Percentiles rank a stretch among this genome's conserved stretches.
Conservation (phyloP, 1,140 invertebrate species). For the Drosophila mojavensis region DNA sequence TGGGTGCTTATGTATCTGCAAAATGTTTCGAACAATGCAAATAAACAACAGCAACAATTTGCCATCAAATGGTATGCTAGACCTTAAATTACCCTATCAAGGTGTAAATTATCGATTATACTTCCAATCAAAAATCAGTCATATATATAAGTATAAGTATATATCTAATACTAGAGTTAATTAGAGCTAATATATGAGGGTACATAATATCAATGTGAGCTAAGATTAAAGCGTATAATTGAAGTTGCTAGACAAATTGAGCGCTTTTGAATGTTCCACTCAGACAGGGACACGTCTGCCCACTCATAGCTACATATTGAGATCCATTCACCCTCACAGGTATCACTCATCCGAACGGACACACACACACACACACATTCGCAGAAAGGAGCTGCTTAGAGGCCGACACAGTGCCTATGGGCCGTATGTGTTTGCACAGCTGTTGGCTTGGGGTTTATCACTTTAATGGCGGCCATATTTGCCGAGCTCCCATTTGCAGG, state of each 20-base stretch:
- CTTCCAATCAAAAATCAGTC: no score
- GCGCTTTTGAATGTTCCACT: slow-evolving; percentile 46
- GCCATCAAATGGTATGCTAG: background rate
- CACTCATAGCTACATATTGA: background rate
- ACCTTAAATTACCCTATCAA: background rate
- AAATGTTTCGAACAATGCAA: slow-evolving; percentile 20
- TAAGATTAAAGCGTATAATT: slow-evolving; percentile 12
- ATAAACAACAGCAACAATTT: slow-evolving; percentile 7
- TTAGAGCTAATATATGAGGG: no score
- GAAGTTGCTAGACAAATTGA: slow-evolving; percentile 71
- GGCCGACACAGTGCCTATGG: slow-evolving; percentile 33
- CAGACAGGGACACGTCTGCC: background rate
- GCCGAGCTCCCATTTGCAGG: slow-evolving; percentile 44
- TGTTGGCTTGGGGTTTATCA: slow-evolving; percentile 62
- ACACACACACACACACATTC: background rate
- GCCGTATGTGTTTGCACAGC: slow-evolving; percentile 41
- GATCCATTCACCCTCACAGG: slow-evolving; percentile 1
- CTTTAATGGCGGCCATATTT: slow-evolving; percentile 78
- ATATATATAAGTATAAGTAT: no score
- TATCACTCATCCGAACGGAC: background rate
- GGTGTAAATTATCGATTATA: no score
- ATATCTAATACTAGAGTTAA: no score
- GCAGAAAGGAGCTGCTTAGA: background rate
- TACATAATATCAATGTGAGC: slow-evolving; percentile 30
- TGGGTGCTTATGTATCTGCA: slow-evolving; percentile 25